These are phyloP conservation scores for Arvicanthis niloticus DNA, from an alignment of 2,113 vertebrate genomes.

Conservation along the genomic window DNA sequence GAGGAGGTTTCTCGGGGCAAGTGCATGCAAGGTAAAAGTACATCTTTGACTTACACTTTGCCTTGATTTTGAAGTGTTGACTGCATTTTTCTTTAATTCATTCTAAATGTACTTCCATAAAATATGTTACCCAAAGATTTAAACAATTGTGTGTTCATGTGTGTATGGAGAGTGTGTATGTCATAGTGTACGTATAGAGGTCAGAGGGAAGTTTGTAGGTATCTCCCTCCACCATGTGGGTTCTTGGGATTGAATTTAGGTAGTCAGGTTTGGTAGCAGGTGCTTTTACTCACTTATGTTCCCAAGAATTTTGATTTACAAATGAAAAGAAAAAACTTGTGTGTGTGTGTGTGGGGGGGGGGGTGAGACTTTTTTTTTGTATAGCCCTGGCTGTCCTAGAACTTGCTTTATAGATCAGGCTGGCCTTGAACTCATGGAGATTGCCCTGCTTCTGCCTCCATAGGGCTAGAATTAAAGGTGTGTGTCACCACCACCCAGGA, in stretches of 20 bases:
- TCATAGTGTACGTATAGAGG: background rate
- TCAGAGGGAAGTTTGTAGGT: background rate
- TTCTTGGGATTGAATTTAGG: background rate
- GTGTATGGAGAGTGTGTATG: background rate
- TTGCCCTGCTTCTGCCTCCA: background rate
- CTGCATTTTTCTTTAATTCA: slow-evolving; percentile 36
- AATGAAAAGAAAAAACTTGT: background rate
- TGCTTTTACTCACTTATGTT: background rate
- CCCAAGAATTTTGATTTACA: slow-evolving; percentile 33
- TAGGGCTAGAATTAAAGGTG: background rate
- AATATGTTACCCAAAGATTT: background rate
- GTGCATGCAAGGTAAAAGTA: slow-evolving; percentile 88
- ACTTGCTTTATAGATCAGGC: background rate
- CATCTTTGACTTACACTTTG: slow-evolving; percentile 21
- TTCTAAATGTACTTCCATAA: slow-evolving; percentile 52
- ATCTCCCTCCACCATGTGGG: background rate
- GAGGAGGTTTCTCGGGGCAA: slow-evolving; percentile 90
- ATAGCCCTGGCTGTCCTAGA: background rate
- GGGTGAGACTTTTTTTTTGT: background rate
- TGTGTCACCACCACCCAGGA: background rate
- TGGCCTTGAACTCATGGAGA: background rate
- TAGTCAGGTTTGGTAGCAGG: background rate
- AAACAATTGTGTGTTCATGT: background rate
- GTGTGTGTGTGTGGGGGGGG: too few relatives aligned
- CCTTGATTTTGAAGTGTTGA: slow-evolving; percentile 18